phyloP scores from a whole-genome alignment of 2,113 vertebrate species.

The Sisor rabdophorus region DNA sequence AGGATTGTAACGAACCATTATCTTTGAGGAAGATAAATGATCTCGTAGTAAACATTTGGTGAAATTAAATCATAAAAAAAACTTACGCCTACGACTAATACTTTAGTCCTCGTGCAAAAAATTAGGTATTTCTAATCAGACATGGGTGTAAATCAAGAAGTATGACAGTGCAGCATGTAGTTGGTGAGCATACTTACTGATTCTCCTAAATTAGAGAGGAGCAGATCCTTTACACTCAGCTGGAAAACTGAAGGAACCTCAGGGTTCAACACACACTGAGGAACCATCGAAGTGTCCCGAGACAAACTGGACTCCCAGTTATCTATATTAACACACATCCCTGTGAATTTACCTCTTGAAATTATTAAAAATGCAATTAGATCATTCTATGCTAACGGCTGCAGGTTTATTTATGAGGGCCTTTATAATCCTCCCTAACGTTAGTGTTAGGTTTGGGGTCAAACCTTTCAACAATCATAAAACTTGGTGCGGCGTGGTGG shows the following conservation, averaged over 20 bases:
- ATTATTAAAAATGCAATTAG: neutral
- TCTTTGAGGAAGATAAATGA: too few species aligned
- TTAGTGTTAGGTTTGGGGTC: too few species aligned
- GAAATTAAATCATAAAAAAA: too few species aligned
- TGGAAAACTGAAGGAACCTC: slow-evolving; percentile 40
- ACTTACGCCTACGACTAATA: too few species aligned
- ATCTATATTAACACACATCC: slow-evolving; percentile 52
- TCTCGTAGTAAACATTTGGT: too few species aligned
- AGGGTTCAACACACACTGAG: slow-evolving; percentile 24
- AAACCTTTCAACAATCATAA: neutral
- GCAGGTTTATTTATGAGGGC: neutral
- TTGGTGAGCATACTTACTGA: slow-evolving; percentile 56
- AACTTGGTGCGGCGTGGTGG: too few species aligned
- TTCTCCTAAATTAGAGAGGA: slow-evolving; percentile 75
- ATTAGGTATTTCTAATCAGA: too few species aligned
- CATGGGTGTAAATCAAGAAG: slow-evolving; percentile 1
- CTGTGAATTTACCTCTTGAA: neutral
- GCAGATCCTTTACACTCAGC: slow-evolving; percentile 85
- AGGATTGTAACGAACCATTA: too few species aligned
- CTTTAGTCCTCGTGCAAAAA: too few species aligned
- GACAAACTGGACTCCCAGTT: slow-evolving; percentile 68
- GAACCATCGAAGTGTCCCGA: slow-evolving; percentile 57
- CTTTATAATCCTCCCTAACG: neutral
- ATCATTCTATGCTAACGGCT: neutral
- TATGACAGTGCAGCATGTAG: neutral